Percentiles rank a stretch among this genome's conserved stretches.
Evolutionary conservation across 2,797 vertebrate genomes (phyloP).

Genomic region (Fringilla coelebs): DNA sequence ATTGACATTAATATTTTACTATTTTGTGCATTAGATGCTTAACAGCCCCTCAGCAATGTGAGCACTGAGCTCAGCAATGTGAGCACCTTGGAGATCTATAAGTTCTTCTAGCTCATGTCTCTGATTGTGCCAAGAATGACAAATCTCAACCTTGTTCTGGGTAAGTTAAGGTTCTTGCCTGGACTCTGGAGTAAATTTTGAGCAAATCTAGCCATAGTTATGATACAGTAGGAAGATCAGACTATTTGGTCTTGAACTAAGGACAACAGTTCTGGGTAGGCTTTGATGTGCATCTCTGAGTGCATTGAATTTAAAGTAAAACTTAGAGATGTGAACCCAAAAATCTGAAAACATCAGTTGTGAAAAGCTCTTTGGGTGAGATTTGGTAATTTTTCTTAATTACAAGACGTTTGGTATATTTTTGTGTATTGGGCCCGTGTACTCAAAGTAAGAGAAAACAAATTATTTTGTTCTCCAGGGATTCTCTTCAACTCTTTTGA

Average conservation of each 20-base stretch:
- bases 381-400: background rate
- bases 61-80: background rate
- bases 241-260: background rate
- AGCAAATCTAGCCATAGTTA: background rate
- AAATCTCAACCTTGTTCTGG: background rate
- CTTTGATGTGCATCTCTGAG: background rate
- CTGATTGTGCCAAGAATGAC: background rate
- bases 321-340: background rate
- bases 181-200: background rate
- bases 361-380: background rate
- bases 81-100: background rate
- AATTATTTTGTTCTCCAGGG: background rate
- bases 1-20: conserved; percentile 10
- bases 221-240: background rate
- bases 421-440: background rate
- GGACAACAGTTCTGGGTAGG: background rate
- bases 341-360: background rate
- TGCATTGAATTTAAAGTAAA: background rate
- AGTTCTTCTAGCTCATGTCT: background rate
- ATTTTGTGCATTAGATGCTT: background rate
- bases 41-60: background rate
- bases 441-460: background rate
- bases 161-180: background rate
- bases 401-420: background rate
- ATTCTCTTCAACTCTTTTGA: background rate